Evolutionary conservation across 2,888 invertebrate species (phyloP), one percentile per base, ranked within the genome.

Genomic region (Schizotus pectinicornis): DNA sequence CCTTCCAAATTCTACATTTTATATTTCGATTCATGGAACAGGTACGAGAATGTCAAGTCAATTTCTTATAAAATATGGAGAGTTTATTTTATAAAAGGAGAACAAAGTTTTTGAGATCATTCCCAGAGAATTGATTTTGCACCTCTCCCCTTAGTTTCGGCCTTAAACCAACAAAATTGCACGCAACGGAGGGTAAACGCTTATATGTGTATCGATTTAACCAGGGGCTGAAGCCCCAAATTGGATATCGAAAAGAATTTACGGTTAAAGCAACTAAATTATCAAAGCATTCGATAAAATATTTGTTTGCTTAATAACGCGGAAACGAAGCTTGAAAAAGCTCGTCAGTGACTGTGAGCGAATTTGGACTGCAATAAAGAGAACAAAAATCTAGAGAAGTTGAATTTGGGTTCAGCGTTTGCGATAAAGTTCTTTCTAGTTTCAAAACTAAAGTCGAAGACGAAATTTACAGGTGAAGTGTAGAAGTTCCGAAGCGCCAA

Each of bases 61-160:
- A 65, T 67, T 65, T 64, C 56, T 60, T 61, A 60, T 60, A 63
- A 67, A 65, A 64, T 65, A 64, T 62, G 64, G 63, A 48, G 59
- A 63, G 62, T 67, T 65, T 67, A 65, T 67, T 67, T 64, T 64
- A 67, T 67, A 67, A 65, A 65, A 61, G 36, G 56, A 42, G 59
- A 53, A 57, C 59, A 58, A 49, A 54, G 55, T 50, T 61, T 48
- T 43, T 11, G 42, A 48, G 60, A 60, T 59, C 59, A 59, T 60
- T 60, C 56, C 51, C 34, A 49, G 55, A 50, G 55, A 61, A 67
- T 64, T 65, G 65, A 65, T 64, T 64, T 65, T 62, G 48, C 52
- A 59, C 56, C 46, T 61, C 53, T 42, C 45, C 49, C 41, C 43
- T 42, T 41, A 51, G 9, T 48, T 51, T 47, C 51, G 6, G 30